Conservation (phyloP, 2,797 vertebrate species). For the Malacoctenus gilli region DNA sequence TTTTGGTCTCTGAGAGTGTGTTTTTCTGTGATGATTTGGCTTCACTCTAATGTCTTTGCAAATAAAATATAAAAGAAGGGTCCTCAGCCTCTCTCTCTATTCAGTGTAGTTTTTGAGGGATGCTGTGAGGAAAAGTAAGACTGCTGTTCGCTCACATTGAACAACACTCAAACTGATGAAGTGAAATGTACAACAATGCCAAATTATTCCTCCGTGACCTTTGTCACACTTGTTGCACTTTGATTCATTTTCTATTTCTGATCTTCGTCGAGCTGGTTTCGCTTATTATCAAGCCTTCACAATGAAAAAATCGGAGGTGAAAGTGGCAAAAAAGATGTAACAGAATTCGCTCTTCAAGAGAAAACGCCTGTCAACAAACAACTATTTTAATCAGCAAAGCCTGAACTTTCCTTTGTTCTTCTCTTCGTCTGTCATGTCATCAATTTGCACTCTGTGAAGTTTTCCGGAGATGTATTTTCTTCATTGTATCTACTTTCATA, state of each 20-base stretch:
- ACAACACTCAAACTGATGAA: too few species aligned
- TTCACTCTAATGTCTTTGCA: too few species aligned
- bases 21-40: too few species aligned
- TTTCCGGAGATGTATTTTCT: conserved; percentile 8
- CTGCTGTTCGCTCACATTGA: too few species aligned
- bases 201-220: too few species aligned
- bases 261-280: conserved; percentile 1
- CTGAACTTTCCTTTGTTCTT: conserved; percentile 13
- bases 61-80: too few species aligned
- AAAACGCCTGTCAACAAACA: conserved; percentile 3
- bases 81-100: too few species aligned
- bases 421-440: conserved; percentile 8
- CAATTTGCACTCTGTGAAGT: conserved; percentile 1
- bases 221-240: too few species aligned
- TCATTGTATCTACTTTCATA: conserved; percentile 17
- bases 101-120: too few species aligned
- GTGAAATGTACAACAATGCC: too few species aligned
- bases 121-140: too few species aligned
- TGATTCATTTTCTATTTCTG: not conserved
- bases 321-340: conserved; percentile 1
- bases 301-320: conserved; percentile 1
- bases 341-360: conserved; percentile 16
- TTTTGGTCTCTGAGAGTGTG: too few species aligned
- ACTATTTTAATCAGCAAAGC: conserved; percentile 10
- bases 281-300: conserved; percentile 9